Evolutionary conservation across 1,140 invertebrate genomes (phyloP), one percentile per base, ranked within the genome.

Genomic region (Hesperophylax magnus): DNA sequence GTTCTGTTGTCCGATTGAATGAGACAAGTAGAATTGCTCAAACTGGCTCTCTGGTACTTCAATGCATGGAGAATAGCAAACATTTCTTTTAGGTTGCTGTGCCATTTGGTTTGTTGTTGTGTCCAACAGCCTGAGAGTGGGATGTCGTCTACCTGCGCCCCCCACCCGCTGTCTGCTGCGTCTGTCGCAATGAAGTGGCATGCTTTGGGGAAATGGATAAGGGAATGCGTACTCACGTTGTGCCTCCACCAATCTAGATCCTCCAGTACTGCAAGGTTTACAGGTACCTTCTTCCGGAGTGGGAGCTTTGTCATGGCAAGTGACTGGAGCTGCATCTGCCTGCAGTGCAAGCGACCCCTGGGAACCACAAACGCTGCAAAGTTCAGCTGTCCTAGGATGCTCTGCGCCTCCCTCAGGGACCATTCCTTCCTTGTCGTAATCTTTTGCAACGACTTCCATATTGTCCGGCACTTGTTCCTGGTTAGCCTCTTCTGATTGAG

Each of bases 71-170:
- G 76, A n/a, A 88, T 84, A 8, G 86, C 85, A 80, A 80, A 87
- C 77, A 87, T 69, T 72, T 87, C 85, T 67, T 87, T 87, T 6
- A 53, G 60, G 58, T 88, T 88, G 31, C 76, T 78, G 76, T 87
- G 86, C 86, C 85, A 87, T 17, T 52, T 9, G 17, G 52, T 69
- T 79, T 85, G 83, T 6, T 78, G 15, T 11, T 39, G 6, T 5
- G 56, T 79, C 84, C 85, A 86, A 7, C 18, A 27, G 1, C 80
- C 84, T 63, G 60, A 76, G 14, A 85, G n/a, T 17, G 20, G n/a
- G n/a, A n/a, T n/a, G n/a, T n/a, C n/a, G n/a, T n/a, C n/a, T n/a
- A n/a, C n/a, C n/a, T n/a, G n/a, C 11, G 81, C 84, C 3, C 84
- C 84, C 83, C 84, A 85, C 0, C 83, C 84, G 11, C 67, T n/a